Evolutionary conservation across 1,140 invertebrate species (phyloP).

Genomic region (Drosophila nikananu): DNA sequence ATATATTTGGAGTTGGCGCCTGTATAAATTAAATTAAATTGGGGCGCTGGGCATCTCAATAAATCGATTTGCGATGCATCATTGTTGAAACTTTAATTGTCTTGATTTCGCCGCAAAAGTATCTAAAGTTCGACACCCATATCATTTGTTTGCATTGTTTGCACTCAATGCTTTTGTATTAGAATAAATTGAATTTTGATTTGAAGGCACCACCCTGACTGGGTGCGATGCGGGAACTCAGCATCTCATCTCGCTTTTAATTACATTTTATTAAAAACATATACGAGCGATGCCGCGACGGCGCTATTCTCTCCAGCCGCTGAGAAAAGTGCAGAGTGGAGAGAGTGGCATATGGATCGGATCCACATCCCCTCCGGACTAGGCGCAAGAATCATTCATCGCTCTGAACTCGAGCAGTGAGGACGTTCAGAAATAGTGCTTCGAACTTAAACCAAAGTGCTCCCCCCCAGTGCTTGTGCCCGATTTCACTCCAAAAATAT

Average conservation of each 20-base stretch:
- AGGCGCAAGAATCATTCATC: constrained; percentile 65
- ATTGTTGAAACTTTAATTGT: constrained; percentile 50
- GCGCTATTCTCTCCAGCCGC: constrained; percentile 1
- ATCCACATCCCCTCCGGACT: constrained; percentile 26
- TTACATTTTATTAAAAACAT: constrained; percentile 70
- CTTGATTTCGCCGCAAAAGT: constrained; percentile 57
- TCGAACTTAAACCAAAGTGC: constrained; percentile 11
- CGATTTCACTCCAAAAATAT: background rate
- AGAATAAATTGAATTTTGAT: constrained; percentile 79
- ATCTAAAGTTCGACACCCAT: constrained; percentile 24
- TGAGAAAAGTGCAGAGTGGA: constrained; percentile 24
- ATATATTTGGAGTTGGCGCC: constrained; percentile 1
- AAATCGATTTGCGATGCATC: constrained; percentile 24
- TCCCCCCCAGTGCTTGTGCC: constrained; percentile 7
- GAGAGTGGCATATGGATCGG: constrained; percentile 27
- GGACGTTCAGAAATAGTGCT: constrained; percentile 42
- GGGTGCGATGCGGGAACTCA: constrained; percentile 56
- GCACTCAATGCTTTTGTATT: constrained; percentile 74
- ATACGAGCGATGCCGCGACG: constrained; percentile 33
- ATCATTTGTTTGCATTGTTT: constrained; percentile 51
- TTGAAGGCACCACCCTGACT: constrained; percentile 35
- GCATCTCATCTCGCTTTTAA: constrained; percentile 42
- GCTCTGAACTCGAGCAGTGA: constrained; percentile 64
- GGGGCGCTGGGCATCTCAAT: constrained; percentile 87
- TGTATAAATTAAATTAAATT: constrained; percentile 19